phyloP scores from a whole-genome alignment of 2,888 invertebrate species.

The Clostera curtula region DNA sequence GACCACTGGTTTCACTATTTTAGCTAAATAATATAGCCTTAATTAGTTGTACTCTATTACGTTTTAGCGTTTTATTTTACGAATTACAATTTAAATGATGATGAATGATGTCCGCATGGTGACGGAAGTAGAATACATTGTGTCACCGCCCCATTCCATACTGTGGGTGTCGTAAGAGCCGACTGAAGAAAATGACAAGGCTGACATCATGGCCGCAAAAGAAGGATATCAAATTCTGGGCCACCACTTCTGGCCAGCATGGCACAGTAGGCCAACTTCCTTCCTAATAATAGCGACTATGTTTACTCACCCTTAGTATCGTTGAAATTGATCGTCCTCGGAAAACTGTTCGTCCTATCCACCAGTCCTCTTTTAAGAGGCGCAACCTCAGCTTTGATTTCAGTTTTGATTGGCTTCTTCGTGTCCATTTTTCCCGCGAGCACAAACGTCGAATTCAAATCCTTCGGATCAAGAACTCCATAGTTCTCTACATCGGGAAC shows the following conservation, averaged over 20 bases:
- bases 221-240: too few relatives aligned
- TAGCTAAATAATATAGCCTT: constrained; percentile 23
- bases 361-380: constrained; percentile 40
- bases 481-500: constrained; percentile 40
- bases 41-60: background rate
- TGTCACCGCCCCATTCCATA: too few relatives aligned
- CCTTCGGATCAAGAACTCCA: constrained; percentile 40
- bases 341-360: constrained; percentile 53
- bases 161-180: too few relatives aligned
- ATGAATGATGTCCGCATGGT: too few relatives aligned
- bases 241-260: too few relatives aligned
- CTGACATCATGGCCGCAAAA: too few relatives aligned
- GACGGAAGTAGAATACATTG: too few relatives aligned
- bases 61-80: background rate
- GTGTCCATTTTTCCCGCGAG: constrained; percentile 47
- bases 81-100: too few relatives aligned
- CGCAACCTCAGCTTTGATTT: constrained; percentile 21
- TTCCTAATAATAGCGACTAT: background rate
- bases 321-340: constrained; percentile 39
- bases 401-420: constrained; percentile 33
- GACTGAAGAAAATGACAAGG: too few relatives aligned
- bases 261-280: too few relatives aligned
- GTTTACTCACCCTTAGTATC: constrained; percentile 45
- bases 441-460: constrained; percentile 65
- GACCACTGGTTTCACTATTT: constrained; percentile 46